Evolutionary conservation across 2,888 invertebrate species (phyloP), one percentile per base, ranked within the genome.

Genomic region (Scrobipalpa costella): DNA sequence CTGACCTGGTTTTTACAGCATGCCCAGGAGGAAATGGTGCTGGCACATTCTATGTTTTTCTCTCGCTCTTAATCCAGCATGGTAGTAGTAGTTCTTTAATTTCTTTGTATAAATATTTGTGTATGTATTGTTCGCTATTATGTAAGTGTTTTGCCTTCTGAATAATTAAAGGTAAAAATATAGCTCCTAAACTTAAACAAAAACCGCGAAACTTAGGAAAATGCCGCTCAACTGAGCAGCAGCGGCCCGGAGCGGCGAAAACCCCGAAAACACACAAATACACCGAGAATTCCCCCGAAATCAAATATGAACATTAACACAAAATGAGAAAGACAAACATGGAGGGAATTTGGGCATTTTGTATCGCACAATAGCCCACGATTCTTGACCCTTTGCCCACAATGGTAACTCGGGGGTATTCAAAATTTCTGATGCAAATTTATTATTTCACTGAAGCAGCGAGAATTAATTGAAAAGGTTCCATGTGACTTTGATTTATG

Each of bases 271-370:
- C 64, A 63, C 59, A 61, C 49, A 67, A 36, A 63, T 11, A 19
- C 38, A 13, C 55, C 44, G 38, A 63, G 61, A 65, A 65, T 65
- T 33, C 7, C 72, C 73, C 77, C 78, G 70, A 85, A 66, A 85
- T 84, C 86, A 88, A 88, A 88, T 86, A 86, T 85, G 86, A 83
- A 79, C 86, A 77, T 75, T 78, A 73, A 73, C 72, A 71, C 78
- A 70, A 75, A 84, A 79, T 79, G 79, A 77, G 76, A 81, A 86
- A 88, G 82, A 86, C 84, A 89, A 89, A 90, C 85, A 89, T 44
- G 62, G 65, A 19, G 15, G 33, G 34, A 15, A 27, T 55, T 55
- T 68, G 64, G 66, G 71, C 70, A 73, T 76, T 75, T 71, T 76
- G 74, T 79, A 76, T 73, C 73, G 73, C 72, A 88, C 86, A 88